A percentile compares a stretch with the other conserved stretches of the same genome.
Evolutionary conservation across 2,888 invertebrate genomes (phyloP).

Genomic region (Mesoligia furuncula): DNA sequence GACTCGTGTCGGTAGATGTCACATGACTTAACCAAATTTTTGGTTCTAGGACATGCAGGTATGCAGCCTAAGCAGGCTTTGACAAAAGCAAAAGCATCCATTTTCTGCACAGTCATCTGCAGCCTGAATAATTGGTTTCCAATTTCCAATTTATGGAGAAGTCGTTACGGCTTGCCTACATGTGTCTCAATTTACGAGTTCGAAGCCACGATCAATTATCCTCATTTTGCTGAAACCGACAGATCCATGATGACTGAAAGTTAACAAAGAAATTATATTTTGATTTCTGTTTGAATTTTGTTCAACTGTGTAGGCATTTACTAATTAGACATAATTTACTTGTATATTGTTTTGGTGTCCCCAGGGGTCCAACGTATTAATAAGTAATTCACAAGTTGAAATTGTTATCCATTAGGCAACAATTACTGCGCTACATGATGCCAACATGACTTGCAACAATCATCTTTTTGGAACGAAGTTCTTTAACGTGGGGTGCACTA

Average conservation of each 20-base stretch:
- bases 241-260: not conserved
- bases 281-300: slow-evolving; percentile 8
- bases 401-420: not conserved
- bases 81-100: slow-evolving; percentile 8
- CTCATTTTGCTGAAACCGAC: not conserved
- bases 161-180: slow-evolving; percentile 10
- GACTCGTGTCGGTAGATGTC: not conserved
- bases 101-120: slow-evolving; percentile 15
- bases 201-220: slow-evolving; percentile 21
- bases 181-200: slow-evolving; percentile 30
- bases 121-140: slow-evolving; percentile 5
- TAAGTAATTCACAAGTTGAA: not conserved
- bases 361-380: not conserved
- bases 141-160: slow-evolving; percentile 30
- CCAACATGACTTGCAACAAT: not conserved
- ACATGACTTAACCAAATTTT: not conserved
- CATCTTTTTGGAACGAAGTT: not conserved
- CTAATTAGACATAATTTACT: not conserved
- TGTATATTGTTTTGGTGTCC: not conserved
- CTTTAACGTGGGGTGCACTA: not conserved
- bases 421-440: not conserved
- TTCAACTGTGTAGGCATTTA: not conserved
- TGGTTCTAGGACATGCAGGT: not conserved
- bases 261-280: not conserved
- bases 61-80: not conserved